Base-by-base conservation (phyloP, 2,888 invertebrate species). In the Nomada fabriciana region DNA sequence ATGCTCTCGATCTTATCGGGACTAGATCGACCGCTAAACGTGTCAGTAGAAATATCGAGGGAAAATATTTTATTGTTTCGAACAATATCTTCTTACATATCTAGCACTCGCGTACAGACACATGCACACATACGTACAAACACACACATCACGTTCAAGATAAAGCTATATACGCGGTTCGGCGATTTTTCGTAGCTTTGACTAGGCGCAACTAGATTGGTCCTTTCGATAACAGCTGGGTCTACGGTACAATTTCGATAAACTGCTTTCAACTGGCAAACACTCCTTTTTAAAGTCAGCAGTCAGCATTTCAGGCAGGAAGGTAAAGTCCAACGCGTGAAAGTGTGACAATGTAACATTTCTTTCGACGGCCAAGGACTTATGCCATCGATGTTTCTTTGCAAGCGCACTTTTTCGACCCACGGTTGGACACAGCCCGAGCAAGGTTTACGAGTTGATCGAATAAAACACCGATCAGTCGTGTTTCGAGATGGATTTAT, bases 181-280 rank as follows among this genome's bases (percentile, higher is more conserved):
- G 59, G 79, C 76, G 68, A 84, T 75, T 78, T 76, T 76, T 61
- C 80, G 82, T 83, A 79, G 72, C 68, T 84, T 88, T 85, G 89
- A 91, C 88, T 89, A 79, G 61, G 82, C n/a, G 63, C 70, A 76
- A 72, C 69, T 83, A 84, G 79, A 88, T 91, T 91, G 91, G 90
- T 91, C 91, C 89, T 87, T 88, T 82, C 82, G 83, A 73, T 80
- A 89, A 84, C 73, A 72, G 78, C 76, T 53, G 20, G 50, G 50
- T 63, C 36, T 50, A 15, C 52, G 15, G 18, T 23, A 20, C 23
- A 18, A 57, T 0, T 47, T 13, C 42, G 47, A 15, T 2, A 47
- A 47, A 1, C 15, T 47, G 47, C 47, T 36, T 36, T 9, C 36
- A 36, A 36, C 36, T 36, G 36, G 36, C 36, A 36, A 36, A 36